Base-by-base conservation (phyloP, 2,888 invertebrate genomes). In the Apomyelois bistriatella region DNA sequence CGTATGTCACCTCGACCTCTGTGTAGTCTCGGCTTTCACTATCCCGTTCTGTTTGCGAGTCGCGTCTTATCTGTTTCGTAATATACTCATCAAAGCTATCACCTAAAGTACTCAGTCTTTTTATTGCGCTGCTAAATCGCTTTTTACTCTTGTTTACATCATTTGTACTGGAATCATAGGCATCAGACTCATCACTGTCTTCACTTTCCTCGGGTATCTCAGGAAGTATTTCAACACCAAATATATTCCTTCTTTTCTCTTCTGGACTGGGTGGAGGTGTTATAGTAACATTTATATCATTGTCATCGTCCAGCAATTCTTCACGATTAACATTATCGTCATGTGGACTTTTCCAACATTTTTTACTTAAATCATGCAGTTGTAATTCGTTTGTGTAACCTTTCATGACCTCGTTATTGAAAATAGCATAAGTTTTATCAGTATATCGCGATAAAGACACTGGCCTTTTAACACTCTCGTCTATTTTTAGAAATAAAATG, bases 141-240 rank as follows among this genome's bases (percentile, higher is more conserved):
- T 56, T 80, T 64, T 81, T 81, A 57, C 80, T 84, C 60, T 66
- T 77, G 54, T 61, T 72, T 17, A 64, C 54, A 55, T 68, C 66
- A 32, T 57, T 63, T 32, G 58, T 50, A 55, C 58, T 66, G 53
- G 77, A 68, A 9, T 79, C 79, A 15, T 66, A 64, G 9, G 82
- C 82, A 36, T 60, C 62, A 0, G 65, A 58, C 8, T 62, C 61
- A 8, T 79, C 79, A 36, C 78, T 81, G 15, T 80, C 79, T 68
- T 91, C 91, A 53, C 82, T 89, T 66, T 91, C 91, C 70, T 91
- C 91, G 3, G 87, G 86, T 70, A 91, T 91, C 72, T 91, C 87
- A 17, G 91, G 91, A 53, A 91, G 70, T 65, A 91, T 88, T 66
- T 91, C 87, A 41, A 91, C 89, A 3, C 91, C 91, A 60, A 86